phyloP scores from a whole-genome alignment of 2,888 invertebrate genomes.

The Cheilosia variabilis region DNA sequence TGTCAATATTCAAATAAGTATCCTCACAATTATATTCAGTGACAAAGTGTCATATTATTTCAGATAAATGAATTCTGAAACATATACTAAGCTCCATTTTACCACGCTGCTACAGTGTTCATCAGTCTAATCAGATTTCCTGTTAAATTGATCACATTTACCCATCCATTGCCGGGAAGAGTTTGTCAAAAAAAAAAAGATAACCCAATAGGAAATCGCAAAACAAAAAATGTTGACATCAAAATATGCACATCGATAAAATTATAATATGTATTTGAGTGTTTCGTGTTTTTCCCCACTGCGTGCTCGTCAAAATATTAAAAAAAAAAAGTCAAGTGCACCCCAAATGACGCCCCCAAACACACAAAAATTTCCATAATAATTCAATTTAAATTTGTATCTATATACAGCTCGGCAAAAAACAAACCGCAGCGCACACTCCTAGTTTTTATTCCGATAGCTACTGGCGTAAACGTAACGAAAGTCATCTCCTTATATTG shows the following conservation, averaged over 20 bases:
- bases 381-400: constrained; percentile 72
- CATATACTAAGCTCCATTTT: background rate
- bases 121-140: constrained; percentile 45
- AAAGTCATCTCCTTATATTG: constrained; percentile 31
- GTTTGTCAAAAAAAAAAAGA: constrained; percentile 3
- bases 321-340: constrained; percentile 49
- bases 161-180: constrained; percentile 16
- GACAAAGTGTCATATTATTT: background rate
- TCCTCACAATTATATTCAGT: constrained; percentile 1
- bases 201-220: background rate
- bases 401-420: constrained; percentile 51
- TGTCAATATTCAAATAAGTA: background rate
- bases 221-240: constrained; percentile 33
- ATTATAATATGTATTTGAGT: constrained; percentile 9
- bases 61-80: constrained; percentile 1
- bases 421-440: constrained; percentile 23
- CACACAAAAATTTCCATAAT: constrained; percentile 63
- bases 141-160: constrained; percentile 32
- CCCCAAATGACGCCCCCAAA: constrained; percentile 30
- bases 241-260: constrained; percentile 35
- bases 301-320: constrained; percentile 44
- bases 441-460: background rate
- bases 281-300: constrained; percentile 23
- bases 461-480: background rate
- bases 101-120: background rate